Evolutionary conservation across 2,888 invertebrate genomes (phyloP), one percentile per base, ranked within the genome.

Genomic region (Dermolepida albohirtum): DNA sequence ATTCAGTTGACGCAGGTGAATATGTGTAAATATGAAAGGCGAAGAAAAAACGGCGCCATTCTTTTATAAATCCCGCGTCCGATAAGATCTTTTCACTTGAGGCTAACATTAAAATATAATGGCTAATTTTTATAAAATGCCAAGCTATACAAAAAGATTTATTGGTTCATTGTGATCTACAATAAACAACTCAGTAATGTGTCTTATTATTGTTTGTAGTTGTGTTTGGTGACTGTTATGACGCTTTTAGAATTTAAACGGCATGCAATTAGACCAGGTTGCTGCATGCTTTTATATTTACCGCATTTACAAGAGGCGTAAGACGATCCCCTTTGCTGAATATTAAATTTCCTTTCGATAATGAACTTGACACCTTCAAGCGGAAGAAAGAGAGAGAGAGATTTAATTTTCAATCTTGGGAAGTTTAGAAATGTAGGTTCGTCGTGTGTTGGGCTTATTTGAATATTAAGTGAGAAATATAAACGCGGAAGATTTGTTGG

Each of bases 51-150:
- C 40, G 54, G 54, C 54, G 54, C 54, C 54, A 54, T 54, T 54
- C 39, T 54, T 54, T 54, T 54, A 39, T 54, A 17, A 12, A 40
- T n/a, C 40, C 40, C 16, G 10, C 17, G 40, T 40, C 39, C 40
- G 59, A 62, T 62, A 62, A 49, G 29, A 62, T 62, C 59, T 62
- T 17, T 52, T 47, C 59, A 27, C 27, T 14, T 10, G 54, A 22
- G 47, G 22, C 41, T 43, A 34, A 47, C 47, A 62, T 62, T 62
- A 62, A 47, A 62, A 62, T 62, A 62, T 62, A 62, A 62, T 62
- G 29, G 47, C 11, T 49, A 62, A 47, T 49, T 39, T 29, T 62
- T 62, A 34, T 34, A n/a, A 62, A 16, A 44, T 47, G 59, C 59
- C 47, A 39, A 10, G 29, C 44, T 34, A 22, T 27, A 16, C 11